Evolutionary conservation across 2,797 vertebrate genomes (phyloP).

Genomic region (Neoniphon sammara): DNA sequence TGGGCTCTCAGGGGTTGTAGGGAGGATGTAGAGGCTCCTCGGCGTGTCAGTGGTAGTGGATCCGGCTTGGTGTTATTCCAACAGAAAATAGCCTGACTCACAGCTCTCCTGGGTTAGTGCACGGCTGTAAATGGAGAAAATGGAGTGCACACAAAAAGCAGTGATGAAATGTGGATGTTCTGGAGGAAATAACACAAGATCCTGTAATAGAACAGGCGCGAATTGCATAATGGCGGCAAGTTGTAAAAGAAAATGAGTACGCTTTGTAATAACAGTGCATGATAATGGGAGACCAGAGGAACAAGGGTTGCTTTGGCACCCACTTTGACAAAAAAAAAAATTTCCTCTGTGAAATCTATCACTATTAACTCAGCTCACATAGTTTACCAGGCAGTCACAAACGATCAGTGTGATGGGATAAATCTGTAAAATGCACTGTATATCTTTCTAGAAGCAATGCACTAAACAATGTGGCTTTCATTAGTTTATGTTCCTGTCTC

Average conservation of each 20-base stretch:
- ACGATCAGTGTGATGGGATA: conserved; percentile 16
- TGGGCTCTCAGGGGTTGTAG: conserved; percentile 27
- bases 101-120: conserved; percentile 45
- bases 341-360: conserved; percentile 29
- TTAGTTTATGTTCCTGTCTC: conserved; percentile 17
- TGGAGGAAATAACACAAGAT: conserved; percentile 61
- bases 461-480: conserved; percentile 33
- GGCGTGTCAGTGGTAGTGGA: conserved; percentile 37
- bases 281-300: conserved; percentile 49
- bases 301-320: conserved; percentile 26
- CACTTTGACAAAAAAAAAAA: conserved; percentile 33
- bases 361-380: not conserved
- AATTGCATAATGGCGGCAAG: conserved; percentile 53
- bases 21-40: conserved; percentile 22
- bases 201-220: conserved; percentile 54
- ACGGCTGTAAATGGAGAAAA: conserved; percentile 55
- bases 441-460: conserved; percentile 3
- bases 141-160: conserved; percentile 48
- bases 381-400: conserved; percentile 23
- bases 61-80: conserved; percentile 53
- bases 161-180: conserved; percentile 64
- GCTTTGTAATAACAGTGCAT: conserved; percentile 49
- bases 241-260: conserved; percentile 52
- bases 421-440: not conserved
- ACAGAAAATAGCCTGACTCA: conserved; percentile 50